Conservation (phyloP, 2,888 invertebrate species). For the Synergus japonicus region DNA sequence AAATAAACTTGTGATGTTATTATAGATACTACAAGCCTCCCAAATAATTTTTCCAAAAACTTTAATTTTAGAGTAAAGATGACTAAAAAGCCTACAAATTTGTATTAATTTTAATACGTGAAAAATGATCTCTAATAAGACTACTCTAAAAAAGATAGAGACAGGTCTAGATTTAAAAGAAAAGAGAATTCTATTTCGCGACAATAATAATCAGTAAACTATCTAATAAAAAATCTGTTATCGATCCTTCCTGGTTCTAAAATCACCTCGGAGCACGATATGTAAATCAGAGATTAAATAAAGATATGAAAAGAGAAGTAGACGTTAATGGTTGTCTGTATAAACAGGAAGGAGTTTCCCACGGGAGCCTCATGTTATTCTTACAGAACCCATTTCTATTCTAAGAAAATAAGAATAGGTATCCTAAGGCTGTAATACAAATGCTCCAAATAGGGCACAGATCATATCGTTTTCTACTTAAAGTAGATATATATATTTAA, state of each 20-base stretch:
- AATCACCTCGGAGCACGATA: neutral
- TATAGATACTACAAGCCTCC: neutral
- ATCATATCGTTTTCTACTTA: slow-evolving; percentile 26
- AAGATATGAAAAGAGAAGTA: slow-evolving; percentile 35
- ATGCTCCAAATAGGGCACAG: neutral
- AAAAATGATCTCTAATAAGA: too few species aligned
- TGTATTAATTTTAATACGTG: too few species aligned
- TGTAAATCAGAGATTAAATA: slow-evolving; percentile 33
- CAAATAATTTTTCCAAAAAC: neutral
- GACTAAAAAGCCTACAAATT: too few species aligned
- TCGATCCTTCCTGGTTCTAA: neutral
- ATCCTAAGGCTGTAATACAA: slow-evolving; percentile 35
- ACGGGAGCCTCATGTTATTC: slow-evolving; percentile 34
- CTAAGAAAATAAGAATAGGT: slow-evolving; percentile 26
- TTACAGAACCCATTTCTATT: slow-evolving; percentile 31
- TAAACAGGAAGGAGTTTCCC: slow-evolving; percentile 31
- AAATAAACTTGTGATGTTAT: neutral
- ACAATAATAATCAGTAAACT: neutral
- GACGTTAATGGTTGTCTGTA: slow-evolving; percentile 33
- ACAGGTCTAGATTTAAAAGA: too few species aligned
- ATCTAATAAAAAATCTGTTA: neutral
- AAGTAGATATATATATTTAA: neutral
- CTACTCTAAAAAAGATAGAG: too few species aligned
- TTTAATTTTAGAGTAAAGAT: neutral
- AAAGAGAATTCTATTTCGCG: too few species aligned